Conservation (phyloP, 2,888 invertebrate genomes). For the Mimumesa dahlbomi region DNA sequence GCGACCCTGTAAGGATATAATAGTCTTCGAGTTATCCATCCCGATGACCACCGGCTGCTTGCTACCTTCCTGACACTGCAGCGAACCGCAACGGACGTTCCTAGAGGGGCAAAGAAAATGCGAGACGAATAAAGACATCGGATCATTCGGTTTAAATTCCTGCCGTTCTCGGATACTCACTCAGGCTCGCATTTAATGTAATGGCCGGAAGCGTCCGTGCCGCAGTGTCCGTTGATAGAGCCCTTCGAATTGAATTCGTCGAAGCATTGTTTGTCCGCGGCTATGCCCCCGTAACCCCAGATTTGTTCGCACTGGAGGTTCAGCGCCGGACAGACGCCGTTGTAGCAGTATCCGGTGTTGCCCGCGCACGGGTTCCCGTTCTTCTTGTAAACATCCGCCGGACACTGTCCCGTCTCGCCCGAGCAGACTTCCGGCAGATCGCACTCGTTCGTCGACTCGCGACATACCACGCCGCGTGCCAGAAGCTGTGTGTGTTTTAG, state of each 20-base stretch:
- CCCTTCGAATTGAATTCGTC: conserved; percentile 98
- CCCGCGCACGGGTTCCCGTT: conserved; percentile 93
- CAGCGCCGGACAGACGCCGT: conserved; percentile 94
- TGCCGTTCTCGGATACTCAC: too few relatives aligned
- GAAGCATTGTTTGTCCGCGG: conserved; percentile 94
- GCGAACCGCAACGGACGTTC: conserved; percentile 95
- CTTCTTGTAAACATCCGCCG: conserved; percentile 93
- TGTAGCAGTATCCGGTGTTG: conserved; percentile 92
- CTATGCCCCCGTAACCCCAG: conserved; percentile 94
- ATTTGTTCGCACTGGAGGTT: conserved; percentile 94
- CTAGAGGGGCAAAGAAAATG: conserved; percentile 78
- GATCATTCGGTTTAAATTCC: not conserved
- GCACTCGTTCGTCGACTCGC: conserved; percentile 94
- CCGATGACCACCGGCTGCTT: conserved; percentile 90
- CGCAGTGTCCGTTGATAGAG: conserved; percentile 97
- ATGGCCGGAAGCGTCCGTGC: conserved; percentile 87
- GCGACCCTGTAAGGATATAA: conserved; percentile 92
- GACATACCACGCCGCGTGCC: conserved; percentile 89
- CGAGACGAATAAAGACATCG: not conserved
- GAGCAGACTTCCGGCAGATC: conserved; percentile 97
- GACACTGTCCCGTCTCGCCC: conserved; percentile 94
- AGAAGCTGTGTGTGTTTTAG: conserved; percentile 83
- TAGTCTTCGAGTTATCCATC: conserved; percentile 92
- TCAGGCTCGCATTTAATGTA: conserved; percentile 93
- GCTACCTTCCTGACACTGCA: conserved; percentile 96